These are phyloP conservation scores for Colinus virginianus DNA, from an alignment of 2,113 vertebrate genomes.

Conservation along the genomic window DNA sequence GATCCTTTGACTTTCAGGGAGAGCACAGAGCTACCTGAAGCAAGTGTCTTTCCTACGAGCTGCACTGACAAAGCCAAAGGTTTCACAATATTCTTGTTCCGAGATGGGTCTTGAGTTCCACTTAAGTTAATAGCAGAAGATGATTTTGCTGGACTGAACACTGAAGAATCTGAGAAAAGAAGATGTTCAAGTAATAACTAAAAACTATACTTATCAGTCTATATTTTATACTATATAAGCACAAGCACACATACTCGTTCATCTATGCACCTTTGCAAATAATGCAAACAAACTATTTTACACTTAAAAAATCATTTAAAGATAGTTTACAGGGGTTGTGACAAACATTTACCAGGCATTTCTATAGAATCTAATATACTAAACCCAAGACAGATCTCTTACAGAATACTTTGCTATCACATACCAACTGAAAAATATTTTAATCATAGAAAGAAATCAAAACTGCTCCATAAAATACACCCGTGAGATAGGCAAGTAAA, in stretches of 20 bases:
- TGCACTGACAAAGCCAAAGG: conserved; percentile 87
- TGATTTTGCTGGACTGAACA: conserved; percentile 81
- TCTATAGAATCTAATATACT: neutral
- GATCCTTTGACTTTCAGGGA: neutral
- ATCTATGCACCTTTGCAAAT: neutral
- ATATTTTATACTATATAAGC: neutral
- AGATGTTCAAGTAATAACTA: neutral
- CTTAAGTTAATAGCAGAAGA: conserved; percentile 86
- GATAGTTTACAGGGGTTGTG: neutral
- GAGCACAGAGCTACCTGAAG: conserved; percentile 83
- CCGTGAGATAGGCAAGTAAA: neutral
- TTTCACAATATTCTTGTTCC: conserved; percentile 88
- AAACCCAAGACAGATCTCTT: neutral
- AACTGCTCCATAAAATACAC: neutral
- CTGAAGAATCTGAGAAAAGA: conserved; percentile 84
- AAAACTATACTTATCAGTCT: neutral
- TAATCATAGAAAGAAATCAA: neutral
- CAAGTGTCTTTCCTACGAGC: conserved; percentile 87
- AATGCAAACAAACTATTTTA: neutral
- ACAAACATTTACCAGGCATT: neutral
- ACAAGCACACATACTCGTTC: neutral
- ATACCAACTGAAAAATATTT: neutral
- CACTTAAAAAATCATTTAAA: neutral
- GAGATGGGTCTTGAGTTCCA: conserved; percentile 84
- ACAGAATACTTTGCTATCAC: neutral